phyloP scores from a whole-genome alignment of 1,140 invertebrate genomes.

The Acyrthosiphon pisum region DNA sequence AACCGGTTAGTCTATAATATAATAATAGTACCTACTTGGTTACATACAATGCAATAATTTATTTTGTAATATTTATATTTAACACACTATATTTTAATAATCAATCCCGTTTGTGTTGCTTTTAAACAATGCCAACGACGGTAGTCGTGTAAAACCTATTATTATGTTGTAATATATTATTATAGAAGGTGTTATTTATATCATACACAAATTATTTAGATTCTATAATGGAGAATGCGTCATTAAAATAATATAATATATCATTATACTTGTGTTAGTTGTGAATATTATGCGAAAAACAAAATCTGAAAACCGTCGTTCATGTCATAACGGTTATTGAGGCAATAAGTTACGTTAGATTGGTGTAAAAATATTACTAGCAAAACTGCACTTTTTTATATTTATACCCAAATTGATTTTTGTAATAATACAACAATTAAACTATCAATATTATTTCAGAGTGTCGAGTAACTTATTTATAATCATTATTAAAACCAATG shows the following conservation, averaged over 20 bases:
- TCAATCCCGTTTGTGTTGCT: neutral
- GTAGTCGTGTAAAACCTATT: neutral
- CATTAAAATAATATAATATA: neutral
- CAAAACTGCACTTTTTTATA: neutral
- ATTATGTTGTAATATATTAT: neutral
- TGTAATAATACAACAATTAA: neutral
- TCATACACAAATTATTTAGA: neutral
- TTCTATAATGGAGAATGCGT: neutral
- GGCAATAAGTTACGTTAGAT: neutral
- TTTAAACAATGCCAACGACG: neutral
- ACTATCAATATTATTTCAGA: neutral
- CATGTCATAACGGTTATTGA: neutral
- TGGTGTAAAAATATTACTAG: neutral
- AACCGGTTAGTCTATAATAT: neutral
- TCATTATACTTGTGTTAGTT: neutral
- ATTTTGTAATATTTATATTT: conserved; percentile 1
- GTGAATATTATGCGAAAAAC: neutral
- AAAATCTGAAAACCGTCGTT: neutral
- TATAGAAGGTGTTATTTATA: neutral
- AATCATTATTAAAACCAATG: neutral
- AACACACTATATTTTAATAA: neutral
- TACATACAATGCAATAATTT: neutral
- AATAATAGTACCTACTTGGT: neutral
- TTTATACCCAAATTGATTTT: neutral
- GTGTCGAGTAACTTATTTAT: neutral